Evolutionary conservation across 2,888 invertebrate species (phyloP).

Genomic region (Cyaniris semiargus): DNA sequence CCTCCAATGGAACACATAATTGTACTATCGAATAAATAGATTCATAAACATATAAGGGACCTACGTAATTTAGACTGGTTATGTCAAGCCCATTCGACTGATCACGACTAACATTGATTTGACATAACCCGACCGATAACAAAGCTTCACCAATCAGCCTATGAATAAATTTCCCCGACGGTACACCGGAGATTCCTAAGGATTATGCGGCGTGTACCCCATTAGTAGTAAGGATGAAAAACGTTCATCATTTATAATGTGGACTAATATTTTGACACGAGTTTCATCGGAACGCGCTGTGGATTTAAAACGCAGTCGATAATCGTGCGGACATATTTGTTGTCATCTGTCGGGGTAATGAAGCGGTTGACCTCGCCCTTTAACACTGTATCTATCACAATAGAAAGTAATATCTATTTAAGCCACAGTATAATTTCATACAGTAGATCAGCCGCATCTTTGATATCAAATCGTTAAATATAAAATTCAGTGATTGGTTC

Average conservation of each 20-base stretch:
- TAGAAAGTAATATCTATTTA: slow-evolving; percentile 55
- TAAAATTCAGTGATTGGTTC: too few species aligned
- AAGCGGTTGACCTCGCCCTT: slow-evolving; percentile 54
- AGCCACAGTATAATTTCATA: not conserved
- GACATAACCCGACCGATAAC: not conserved
- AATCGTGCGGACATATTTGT: slow-evolving; percentile 42
- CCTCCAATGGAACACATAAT: not conserved
- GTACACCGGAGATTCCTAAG: not conserved
- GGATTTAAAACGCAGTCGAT: slow-evolving; percentile 38
- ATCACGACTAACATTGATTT: not conserved
- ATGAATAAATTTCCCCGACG: not conserved
- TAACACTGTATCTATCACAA: slow-evolving; percentile 55
- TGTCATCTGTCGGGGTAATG: slow-evolving; percentile 47
- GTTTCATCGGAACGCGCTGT: slow-evolving; percentile 33
- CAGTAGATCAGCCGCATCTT: not conserved
- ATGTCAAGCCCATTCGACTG: not conserved
- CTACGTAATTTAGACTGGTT: not conserved
- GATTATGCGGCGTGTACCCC: slow-evolving; percentile 32
- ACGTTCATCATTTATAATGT: slow-evolving; percentile 25
- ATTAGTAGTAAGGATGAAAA: slow-evolving; percentile 39
- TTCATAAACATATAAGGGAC: not conserved
- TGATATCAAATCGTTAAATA: not conserved
- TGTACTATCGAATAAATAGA: not conserved
- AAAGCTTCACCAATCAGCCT: not conserved
- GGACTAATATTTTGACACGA: slow-evolving; percentile 34